Base-by-base conservation (phyloP, 2,888 invertebrate genomes). In the Amiota mariae region DNA sequence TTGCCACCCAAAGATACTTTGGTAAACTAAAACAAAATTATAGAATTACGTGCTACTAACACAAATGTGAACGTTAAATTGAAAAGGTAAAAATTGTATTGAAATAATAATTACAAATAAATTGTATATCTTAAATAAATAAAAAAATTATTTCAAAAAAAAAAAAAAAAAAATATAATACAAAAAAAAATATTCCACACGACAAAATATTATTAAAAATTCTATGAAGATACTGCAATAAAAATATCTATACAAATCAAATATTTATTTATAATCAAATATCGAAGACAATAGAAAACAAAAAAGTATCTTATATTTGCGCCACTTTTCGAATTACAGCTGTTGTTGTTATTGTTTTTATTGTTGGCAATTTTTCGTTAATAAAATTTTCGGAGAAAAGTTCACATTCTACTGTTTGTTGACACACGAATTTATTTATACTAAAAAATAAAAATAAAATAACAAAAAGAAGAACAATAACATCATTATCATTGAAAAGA, bases 261-360 rank as follows among this genome's bases (percentile, higher is more conserved):
- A 66, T 15, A 66, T 10, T 4, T 8, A 63, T 8, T 13, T 15
- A n/a, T 36, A 63, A 36, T n/a, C 6, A 63, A 63, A n/a, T 10
- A 63, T 36, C 6, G 6, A 36, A 36, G 3, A 24, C 1, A 24
- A 24, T 2, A 36, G 8, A 36, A 36, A 36, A 36, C 2, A 36
- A 36, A 36, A 47, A 54, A 68, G n/a, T n/a, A n/a, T n/a, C n/a
- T n/a, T n/a, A n/a, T n/a, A n/a, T n/a, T n/a, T n/a, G n/a, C n/a
- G n/a, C n/a, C n/a, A n/a, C n/a, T n/a, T n/a, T n/a, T n/a, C n/a
- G n/a, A n/a, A n/a, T n/a, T n/a, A 68, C 67, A 68, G 67, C 51
- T 68, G 67, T 68, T 51, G 67, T 66, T 66, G 49, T 68, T 68
- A 24, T 68, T 68, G 67, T 68, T 68, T 68, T 15, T 54, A 46